Base-by-base conservation (phyloP, 2,797 vertebrate genomes). In the Protonibea diacanthus region DNA sequence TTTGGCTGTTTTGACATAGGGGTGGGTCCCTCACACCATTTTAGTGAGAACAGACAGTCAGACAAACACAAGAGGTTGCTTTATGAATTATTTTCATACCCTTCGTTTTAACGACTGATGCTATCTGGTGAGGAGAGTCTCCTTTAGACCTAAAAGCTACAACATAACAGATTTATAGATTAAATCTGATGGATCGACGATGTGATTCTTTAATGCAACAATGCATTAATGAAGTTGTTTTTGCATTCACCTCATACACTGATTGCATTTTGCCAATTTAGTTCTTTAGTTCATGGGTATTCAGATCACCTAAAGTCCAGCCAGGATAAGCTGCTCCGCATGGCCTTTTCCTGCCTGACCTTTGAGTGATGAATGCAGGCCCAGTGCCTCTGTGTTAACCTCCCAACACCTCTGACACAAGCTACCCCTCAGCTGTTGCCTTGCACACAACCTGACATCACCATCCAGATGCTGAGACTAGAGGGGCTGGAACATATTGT, bases 351-450 rank as follows among this genome's bases (percentile, higher is more conserved):
- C 45, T 8, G 27, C 27, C 76, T 85, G 84, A 85, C 88, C 82
- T 91, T 91, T 89, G 59, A n/a, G 61, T 89, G 83, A 91, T 89
- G 88, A 78, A 90, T 86, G 74, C 85, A 38, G 51, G 68, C 70
- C 86, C 72, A 44, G 67, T 59, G 79, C 56, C 74, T 89, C 67
- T 25, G 74, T 33, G 80, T 89, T 88, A 88, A 89, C 86, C 81
- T 78, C 76, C 68, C 27, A 53, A 53, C 79, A 71, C 75, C 83
- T 83, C 76, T 63, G 78, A 86, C 81, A 82, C 67, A 11, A 56
- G 74, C 71, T 44, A 48, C 60, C 61, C 42, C 66, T 77, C 71
- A 25, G 64, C 63, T 71, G 53, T 27, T 78, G 61, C 47, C 29
- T 29, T 17, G 40, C 62, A 44, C 72, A 49, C 53, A 2, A 59